A percentile compares a stretch with the other conserved stretches of the same genome.
Conservation (phyloP, 2,797 vertebrate genomes). For the Falco cherrug region DNA sequence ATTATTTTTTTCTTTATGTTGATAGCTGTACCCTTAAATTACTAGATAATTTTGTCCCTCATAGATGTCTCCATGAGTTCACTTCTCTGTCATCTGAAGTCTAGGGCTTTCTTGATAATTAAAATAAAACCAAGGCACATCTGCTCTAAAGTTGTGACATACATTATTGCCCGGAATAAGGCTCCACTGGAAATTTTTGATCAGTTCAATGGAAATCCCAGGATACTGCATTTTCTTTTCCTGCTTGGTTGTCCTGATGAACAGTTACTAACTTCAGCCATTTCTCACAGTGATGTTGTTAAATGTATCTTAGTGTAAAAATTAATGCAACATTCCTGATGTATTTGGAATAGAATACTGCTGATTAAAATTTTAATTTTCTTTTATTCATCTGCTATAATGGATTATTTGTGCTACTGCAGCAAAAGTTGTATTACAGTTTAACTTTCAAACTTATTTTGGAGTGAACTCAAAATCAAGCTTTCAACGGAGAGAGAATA, state of each 20-base stretch:
- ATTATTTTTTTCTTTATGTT: background rate
- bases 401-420: background rate
- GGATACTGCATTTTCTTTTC: background rate
- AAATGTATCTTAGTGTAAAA: background rate
- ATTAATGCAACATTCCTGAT: background rate
- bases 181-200: background rate
- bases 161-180: background rate
- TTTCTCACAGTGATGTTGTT: background rate
- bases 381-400: background rate
- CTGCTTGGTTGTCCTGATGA: background rate
- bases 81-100: background rate
- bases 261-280: background rate
- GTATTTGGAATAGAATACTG: background rate
- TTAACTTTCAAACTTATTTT: background rate
- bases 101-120: background rate
- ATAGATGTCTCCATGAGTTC: background rate
- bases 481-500: background rate
- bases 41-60: background rate
- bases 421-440: background rate
- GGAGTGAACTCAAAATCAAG: background rate
- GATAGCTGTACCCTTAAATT: background rate
- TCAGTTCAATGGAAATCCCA: background rate
- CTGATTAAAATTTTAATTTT: background rate
- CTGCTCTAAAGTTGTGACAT: background rate
- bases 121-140: background rate